Conservation (phyloP, 2,113 vertebrate species). For the Murina feae region DNA sequence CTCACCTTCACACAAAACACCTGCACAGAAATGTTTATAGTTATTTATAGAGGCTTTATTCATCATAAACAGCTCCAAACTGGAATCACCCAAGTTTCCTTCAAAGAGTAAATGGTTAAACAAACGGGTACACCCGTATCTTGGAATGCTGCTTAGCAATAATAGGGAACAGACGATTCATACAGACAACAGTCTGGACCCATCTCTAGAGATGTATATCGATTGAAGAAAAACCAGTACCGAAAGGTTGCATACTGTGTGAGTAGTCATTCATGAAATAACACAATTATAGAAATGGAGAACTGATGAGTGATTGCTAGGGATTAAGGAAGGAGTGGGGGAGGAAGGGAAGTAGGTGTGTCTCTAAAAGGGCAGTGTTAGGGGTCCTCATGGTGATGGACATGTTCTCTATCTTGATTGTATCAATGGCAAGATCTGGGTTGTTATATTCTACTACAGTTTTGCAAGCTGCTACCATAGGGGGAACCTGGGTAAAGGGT, state of each 20-base stretch:
- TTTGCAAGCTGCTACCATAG: neutral
- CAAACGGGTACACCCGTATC: neutral
- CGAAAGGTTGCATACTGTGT: neutral
- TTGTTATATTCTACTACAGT: neutral
- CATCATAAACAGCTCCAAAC: neutral
- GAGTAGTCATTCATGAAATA: neutral
- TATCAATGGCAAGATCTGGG: neutral
- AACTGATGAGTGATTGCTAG: neutral
- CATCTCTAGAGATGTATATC: neutral
- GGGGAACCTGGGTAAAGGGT: neutral
- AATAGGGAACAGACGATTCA: neutral
- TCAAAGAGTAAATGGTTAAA: neutral
- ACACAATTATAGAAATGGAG: neutral
- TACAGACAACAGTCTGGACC: neutral
- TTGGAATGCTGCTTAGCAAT: neutral
- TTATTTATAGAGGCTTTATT: neutral
- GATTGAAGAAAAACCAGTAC: neutral
- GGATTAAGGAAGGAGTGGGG: neutral
- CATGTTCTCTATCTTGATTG: conserved; percentile 6
- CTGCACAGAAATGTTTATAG: neutral
- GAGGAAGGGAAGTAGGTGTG: neutral
- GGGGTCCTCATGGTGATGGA: neutral
- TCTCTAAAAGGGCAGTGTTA: neutral
- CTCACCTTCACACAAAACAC: neutral
- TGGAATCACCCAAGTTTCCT: neutral